Percentiles rank a stretch among this genome's conserved stretches.
Conservation (phyloP, 2,888 invertebrate species). For the Syrphus vitripennis region DNA sequence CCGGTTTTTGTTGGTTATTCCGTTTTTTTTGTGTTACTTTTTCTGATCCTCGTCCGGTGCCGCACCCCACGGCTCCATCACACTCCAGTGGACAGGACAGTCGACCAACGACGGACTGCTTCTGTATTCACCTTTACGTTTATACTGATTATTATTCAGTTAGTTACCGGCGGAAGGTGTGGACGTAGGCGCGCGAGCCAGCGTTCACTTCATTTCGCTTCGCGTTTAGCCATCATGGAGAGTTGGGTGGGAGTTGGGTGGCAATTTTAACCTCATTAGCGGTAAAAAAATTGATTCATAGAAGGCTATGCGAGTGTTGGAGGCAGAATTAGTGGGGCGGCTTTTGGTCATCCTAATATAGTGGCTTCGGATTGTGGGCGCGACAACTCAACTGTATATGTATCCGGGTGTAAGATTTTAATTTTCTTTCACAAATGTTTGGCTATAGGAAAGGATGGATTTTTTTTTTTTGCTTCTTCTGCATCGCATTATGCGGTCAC, state of each 20-base stretch:
- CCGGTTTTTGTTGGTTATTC: constrained; percentile 19
- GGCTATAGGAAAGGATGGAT: constrained; percentile 3
- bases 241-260: constrained; percentile 57
- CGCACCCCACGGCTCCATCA: neutral
- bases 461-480: constrained; percentile 1
- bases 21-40: neutral
- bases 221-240: neutral
- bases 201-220: constrained; percentile 36
- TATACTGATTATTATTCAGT: constrained; percentile 66
- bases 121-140: constrained; percentile 65
- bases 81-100: neutral
- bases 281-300: constrained; percentile 61
- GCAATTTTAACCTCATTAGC: constrained; percentile 70
- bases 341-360: neutral
- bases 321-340: neutral
- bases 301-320: constrained; percentile 8
- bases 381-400: neutral
- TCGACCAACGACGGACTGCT: constrained; percentile 15
- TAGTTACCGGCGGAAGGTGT: constrained; percentile 66
- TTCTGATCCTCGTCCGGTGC: neutral
- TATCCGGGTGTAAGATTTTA: constrained; percentile 25
- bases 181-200: constrained; percentile 69
- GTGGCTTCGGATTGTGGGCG: neutral
- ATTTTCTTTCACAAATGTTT: constrained; percentile 39
- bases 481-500: constrained; percentile 43